Evolutionary conservation across 1,140 invertebrate species (phyloP).

Genomic region (Cyclargus thomasi): DNA sequence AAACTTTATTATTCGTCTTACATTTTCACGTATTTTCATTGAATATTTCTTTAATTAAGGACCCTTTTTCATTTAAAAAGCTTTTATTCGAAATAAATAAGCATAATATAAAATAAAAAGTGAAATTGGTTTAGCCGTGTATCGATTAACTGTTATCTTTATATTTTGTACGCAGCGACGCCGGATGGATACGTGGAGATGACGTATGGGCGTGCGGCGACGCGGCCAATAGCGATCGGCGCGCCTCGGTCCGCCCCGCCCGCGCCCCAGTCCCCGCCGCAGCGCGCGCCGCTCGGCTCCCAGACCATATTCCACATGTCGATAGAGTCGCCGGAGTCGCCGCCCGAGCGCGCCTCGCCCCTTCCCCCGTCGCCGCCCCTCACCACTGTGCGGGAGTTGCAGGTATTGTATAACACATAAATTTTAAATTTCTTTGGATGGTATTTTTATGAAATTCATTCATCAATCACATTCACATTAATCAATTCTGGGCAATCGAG

Average conservation of each 20-base stretch:
- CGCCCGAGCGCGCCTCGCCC: constrained; percentile 25
- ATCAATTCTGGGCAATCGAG: no score
- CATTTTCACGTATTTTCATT: no score
- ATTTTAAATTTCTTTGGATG: no score
- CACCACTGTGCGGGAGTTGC: constrained; percentile 49
- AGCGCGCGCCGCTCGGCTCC: constrained; percentile 40
- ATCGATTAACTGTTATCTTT: no score
- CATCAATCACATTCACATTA: no score
- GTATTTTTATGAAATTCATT: no score
- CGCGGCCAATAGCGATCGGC: constrained; percentile 37
- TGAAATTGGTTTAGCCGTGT: no score
- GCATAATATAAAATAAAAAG: no score
- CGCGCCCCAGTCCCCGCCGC: constrained; percentile 27
- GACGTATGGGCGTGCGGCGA: constrained; percentile 40
- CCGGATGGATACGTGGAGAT: constrained; percentile 48
- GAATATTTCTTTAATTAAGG: no score
- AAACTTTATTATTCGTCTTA: no score
- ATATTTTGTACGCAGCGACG: not conserved
- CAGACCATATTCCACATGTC: constrained; percentile 51
- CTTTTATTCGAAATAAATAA: no score
- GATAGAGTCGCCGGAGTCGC: constrained; percentile 45
- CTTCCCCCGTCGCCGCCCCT: constrained; percentile 33
- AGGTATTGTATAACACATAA: constrained; percentile 19
- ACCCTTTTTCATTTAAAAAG: no score
- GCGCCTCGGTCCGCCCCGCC: constrained; percentile 29